Base-by-base conservation (phyloP, 2,888 invertebrate genomes). In the Margaritifera margaritifera region DNA sequence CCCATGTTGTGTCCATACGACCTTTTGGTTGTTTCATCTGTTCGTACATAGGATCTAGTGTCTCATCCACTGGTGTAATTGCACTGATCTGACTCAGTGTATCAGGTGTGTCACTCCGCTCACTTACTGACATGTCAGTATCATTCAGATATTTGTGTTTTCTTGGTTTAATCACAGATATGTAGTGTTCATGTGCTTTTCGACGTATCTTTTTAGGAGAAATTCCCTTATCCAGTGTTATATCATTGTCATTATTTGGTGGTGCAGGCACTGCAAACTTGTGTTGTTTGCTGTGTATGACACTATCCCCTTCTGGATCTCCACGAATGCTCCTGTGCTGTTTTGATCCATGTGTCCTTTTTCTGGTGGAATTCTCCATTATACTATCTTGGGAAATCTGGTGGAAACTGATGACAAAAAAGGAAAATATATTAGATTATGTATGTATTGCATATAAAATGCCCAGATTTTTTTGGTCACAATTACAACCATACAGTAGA, bases 81-180 rank as follows among this genome's bases (percentile, higher is more conserved):
- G 81, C 81, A 76, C 86, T 86, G 63, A 86, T 85, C 75, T 84
- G 83, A 71, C 84, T 84, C 42, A 86, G 74, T 2, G 85, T 80
- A 42, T 83, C 79, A 8, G 84, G 85, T 0, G 86, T 86, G 62
- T 80, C 81, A 11, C 78, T 80, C 25, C 74, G 73, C 61, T 81
- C 81, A 25, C 79, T 52, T 2, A 78, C 66, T 3, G 79, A 79
- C 31, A 79, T 58, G 20, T 79, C 80, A 27, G 79, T 73, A 55
- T 79, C 78, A 64, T 74, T 73, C 59, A 75, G 78, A n/a, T 60
- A 68, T 42, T 71, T 57, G 56, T 67, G 69, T 20, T 68, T 61
- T 55, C 62, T 54, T 25, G 62, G 66, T 31, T 63, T 69, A 66
- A 62, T 72, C n/a, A 59, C 66, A 22, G 66, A 57, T 31, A 63